Evolutionary conservation across 1,140 invertebrate species (phyloP).

Genomic region (Cydia strobilella): DNA sequence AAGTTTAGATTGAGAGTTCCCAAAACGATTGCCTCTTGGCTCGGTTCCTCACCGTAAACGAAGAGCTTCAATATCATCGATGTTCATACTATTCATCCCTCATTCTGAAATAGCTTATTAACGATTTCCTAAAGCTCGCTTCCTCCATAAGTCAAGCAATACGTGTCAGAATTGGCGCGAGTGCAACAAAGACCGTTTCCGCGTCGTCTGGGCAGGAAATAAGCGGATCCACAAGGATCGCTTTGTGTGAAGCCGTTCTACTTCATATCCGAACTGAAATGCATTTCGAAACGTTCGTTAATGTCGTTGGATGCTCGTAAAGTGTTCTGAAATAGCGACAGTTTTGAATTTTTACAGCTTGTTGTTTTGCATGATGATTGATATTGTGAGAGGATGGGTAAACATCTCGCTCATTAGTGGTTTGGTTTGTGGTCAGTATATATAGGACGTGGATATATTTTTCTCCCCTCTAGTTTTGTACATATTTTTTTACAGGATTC

Average conservation of each 20-base stretch:
- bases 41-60: too few species aligned
- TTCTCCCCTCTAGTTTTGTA: too few species aligned
- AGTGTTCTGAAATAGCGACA: background rate
- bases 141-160: slow-evolving; percentile 1
- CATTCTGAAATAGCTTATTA: background rate
- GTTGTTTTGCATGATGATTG: background rate
- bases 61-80: too few species aligned
- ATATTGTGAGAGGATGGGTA: background rate
- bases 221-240: slow-evolving; percentile 59
- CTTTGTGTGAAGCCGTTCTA: slow-evolving; percentile 60
- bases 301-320: slow-evolving; percentile 14
- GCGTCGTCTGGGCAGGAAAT: slow-evolving; percentile 71
- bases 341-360: background rate
- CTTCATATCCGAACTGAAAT: slow-evolving; percentile 43
- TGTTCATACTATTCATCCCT: too few species aligned
- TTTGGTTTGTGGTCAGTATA: too few species aligned
- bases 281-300: slow-evolving; percentile 28
- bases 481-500: too few species aligned
- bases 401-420: too few species aligned
- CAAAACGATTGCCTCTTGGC: too few species aligned
- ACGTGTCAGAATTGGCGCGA: background rate
- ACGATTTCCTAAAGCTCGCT: background rate
- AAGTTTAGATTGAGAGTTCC: too few species aligned
- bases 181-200: slow-evolving; percentile 49
- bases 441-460: too few species aligned